These are phyloP conservation scores for Contarinia nasturtii DNA, from an alignment of 1,140 invertebrate species.

Conservation along the genomic window DNA sequence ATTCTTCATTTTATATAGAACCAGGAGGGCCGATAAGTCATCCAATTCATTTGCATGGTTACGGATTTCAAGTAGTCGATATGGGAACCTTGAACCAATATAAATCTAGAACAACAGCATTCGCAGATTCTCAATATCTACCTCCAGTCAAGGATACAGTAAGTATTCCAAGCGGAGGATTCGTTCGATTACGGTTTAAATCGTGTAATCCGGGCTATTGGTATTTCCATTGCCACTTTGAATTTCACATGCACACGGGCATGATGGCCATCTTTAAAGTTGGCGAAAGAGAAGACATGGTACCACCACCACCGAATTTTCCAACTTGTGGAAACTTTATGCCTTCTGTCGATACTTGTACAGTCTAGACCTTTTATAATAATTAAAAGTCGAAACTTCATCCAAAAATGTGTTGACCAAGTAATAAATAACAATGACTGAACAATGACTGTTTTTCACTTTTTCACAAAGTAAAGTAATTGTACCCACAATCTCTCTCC, in stretches of 20 bases:
- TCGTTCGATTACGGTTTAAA: constrained; percentile 17
- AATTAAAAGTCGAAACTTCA: too few species aligned
- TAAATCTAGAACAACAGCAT: too few species aligned
- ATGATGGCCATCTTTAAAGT: constrained; percentile 32
- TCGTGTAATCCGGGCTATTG: constrained; percentile 20
- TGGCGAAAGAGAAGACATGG: constrained; percentile 7
- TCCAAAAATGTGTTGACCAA: too few species aligned
- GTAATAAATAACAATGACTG: too few species aligned
- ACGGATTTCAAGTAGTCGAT: constrained; percentile 1
- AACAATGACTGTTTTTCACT: too few species aligned
- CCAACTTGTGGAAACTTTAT: background rate
- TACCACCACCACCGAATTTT: background rate
- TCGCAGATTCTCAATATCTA: too few species aligned
- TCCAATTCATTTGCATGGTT: constrained; percentile 1
- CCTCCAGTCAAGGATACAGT: constrained; percentile 14
- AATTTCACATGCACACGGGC: constrained; percentile 29
- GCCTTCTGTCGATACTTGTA: too few species aligned
- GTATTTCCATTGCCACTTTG: constrained; percentile 19
- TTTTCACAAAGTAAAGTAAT: too few species aligned
- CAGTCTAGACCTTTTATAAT: too few species aligned
- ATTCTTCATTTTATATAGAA: background rate
- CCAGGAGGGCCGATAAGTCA: background rate
- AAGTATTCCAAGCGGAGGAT: constrained; percentile 15
- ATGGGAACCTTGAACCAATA: background rate
- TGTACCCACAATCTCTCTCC: too few species aligned